A percentile compares a stretch with the other conserved stretches of the same genome.
phyloP scores from a whole-genome alignment of 1,140 invertebrate genomes.

The Drosophila eugracilis region DNA sequence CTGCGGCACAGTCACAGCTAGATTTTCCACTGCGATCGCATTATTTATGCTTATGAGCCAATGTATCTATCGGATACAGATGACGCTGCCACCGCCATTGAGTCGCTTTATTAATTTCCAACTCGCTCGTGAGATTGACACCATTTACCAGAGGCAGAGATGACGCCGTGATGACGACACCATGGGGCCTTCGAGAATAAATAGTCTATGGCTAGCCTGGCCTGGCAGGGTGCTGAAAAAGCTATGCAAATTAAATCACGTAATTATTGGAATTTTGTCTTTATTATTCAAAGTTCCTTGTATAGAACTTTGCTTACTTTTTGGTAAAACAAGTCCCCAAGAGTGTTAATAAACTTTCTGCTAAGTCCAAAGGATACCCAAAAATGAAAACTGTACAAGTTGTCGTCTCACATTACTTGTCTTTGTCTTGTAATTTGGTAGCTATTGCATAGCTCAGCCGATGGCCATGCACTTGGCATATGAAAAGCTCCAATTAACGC shows the following conservation, averaged over 20 bases:
- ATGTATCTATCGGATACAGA: constrained; percentile 68
- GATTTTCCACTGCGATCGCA: constrained; percentile 74
- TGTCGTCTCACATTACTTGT: background rate
- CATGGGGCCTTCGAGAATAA: constrained; percentile 19
- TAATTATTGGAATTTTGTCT: background rate
- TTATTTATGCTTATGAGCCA: constrained; percentile 78
- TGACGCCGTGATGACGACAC: constrained; percentile 35
- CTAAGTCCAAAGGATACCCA: background rate
- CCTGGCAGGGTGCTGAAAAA: constrained; percentile 34
- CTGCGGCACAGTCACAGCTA: constrained; percentile 25
- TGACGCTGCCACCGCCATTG: constrained; percentile 29
- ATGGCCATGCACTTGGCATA: constrained; percentile 57
- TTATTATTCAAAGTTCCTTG: no score
- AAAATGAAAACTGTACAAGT: constrained; percentile 1
- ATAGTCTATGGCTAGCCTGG: constrained; percentile 9
- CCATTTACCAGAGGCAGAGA: constrained; percentile 43
- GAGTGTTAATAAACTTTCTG: background rate
- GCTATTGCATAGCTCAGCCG: constrained; percentile 16
- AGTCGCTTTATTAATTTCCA: constrained; percentile 63
- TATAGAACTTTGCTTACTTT: background rate
- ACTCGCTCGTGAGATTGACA: constrained; percentile 62
- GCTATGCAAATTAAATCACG: constrained; percentile 37
- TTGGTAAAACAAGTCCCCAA: no score
- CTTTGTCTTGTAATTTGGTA: constrained; percentile 22
- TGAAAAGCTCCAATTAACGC: constrained; percentile 69